Evolutionary conservation across 2,113 vertebrate species (phyloP), one percentile per base, ranked within the genome.

Genomic region (Pangasianodon gigas): DNA sequence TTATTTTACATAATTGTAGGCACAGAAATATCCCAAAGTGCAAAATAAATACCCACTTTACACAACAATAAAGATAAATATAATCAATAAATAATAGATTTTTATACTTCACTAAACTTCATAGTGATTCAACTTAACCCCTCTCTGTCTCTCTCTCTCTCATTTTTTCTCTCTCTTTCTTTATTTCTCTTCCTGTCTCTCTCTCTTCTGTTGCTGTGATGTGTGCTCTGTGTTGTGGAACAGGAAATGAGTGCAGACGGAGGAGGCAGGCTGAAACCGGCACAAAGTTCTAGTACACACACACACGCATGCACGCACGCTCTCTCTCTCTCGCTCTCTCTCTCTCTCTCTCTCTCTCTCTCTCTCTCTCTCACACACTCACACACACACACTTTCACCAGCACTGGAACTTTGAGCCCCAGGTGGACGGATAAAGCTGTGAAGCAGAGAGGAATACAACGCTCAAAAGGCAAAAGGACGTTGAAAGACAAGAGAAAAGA

Each of bases 161-260:
- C 84, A 52, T 84, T 51, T 85, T 26, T 90, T 91, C 79, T 90
- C 21, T 85, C 65, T 90, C 65, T 88, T 60, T 87, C 65, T 91
- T 52, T 89, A 54, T 84, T 79, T 87, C 56, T 90, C 75, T 62
- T 77, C 77, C 44, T 81, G 69, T 87, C 58, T 91, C 88, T 89
- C 84, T 87, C 79, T 85, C 56, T 83, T 89, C 65, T 91, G 75
- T 91, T 84, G 85, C 89, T 87, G 44, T 79, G 84, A 83, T 93
- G 92, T 92, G 90, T 87, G 69, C 44, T 86, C 46, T 90, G 85
- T 88, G 81, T 54, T 48, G 89, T 92, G 89, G 89, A 93, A 93
- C 91, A 93, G 92, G 92, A 93, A 93, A 93, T 91, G 89, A 93
- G 90, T 92, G 90, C 92, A 93, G 92, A 92, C 90, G 32, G 90